Evolutionary conservation across 2,888 invertebrate genomes (phyloP), one percentile per base, ranked within the genome.

Genomic region (Heteromyza rotundicornis): DNA sequence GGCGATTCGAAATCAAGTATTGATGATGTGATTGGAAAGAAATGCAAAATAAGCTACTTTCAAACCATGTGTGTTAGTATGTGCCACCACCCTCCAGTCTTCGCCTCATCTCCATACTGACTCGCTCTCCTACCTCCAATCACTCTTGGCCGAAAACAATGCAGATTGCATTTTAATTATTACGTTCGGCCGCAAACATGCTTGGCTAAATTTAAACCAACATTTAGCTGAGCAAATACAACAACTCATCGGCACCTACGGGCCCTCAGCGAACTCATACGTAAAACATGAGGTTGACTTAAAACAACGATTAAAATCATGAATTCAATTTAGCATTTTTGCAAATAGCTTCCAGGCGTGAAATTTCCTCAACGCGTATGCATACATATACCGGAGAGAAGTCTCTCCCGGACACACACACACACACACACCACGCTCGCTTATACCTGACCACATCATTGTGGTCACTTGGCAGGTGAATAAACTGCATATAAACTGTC

Each of bases 131-230:
- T 27, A 10, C 5, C 27, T 27, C 10, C 27, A 27, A 27, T 10
- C 27, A 27, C 3, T 40, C n/a, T 40, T 40, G 8, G 40, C 40
- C n/a, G 5, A 32, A 32, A 32, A 8, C 32, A n/a, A n/a, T n/a
- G 47, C 20, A 47, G 75, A 80, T 80, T 74, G 77, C 74, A 75
- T 80, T 80, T 80, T 80, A 80, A 80, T 80, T 80, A 73, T 66
- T 65, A 70, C 66, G 70, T 73, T 78, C 67, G 65, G 55, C 66
- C 70, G 65, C 67, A 63, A 67, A 68, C 68, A 69, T 69, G 70
- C 64, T 70, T 65, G 57, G 59, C 62, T 60, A 71, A 72, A 72
- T 71, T 71, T 65, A 67, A 72, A 66, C 64, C 69, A 74, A 68
- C 71, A 71, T 65, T 68, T 68, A 65, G 60, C 65, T 59, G 61